Base-by-base conservation (phyloP, 2,888 invertebrate species). In the Epinotia brunnichana region DNA sequence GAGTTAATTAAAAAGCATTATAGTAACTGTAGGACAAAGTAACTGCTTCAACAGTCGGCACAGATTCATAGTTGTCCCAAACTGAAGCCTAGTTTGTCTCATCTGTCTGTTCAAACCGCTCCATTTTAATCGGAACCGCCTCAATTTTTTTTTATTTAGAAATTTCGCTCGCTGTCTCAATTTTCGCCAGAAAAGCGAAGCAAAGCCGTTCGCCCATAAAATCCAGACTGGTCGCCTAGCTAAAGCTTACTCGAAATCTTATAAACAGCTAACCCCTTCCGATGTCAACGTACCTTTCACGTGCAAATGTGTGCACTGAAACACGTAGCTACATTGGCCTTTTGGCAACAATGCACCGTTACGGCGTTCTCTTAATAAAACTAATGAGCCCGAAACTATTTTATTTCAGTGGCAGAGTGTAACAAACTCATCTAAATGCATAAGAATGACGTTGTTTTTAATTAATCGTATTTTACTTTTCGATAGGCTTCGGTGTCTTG, bases 241-340 rank as follows among this genome's bases (percentile, higher is more conserved):
- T 41, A 56, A 56, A 53, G 41, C 24, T 39, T 66, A 66, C 21
- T 41, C 24, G 56, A n/a, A n/a, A 35, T 54, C 54, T 67, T 54
- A 53, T 54, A 44, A 63, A 63, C 24, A 19, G 64, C 44, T 59
- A 64, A 70, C 51, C 64, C 39, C 51, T 53, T 39, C 9, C 51
- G 54, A 60, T 67, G 60, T 67, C 71, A 66, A 67, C n/a, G 71
- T 13, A 59, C 71, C 51, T 51, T 56, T 51, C 57, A 61, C 62
- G 69, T 62, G 61, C 61, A 48, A n/a, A 71, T 39, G 35, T 15
- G 35, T 61, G 48, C 19, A 41, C 57, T 35, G 51, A 60, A 59
- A 66, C 24, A 66, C 19, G 5, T n/a, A 59, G 57, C 63, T 64
- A 59, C 35, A 70, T 51, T 21, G 17, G 51, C 19, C 64, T 41